These are phyloP conservation scores for Ectropis grisescens DNA, from an alignment of 1,140 invertebrate genomes.

Conservation along the genomic window DNA sequence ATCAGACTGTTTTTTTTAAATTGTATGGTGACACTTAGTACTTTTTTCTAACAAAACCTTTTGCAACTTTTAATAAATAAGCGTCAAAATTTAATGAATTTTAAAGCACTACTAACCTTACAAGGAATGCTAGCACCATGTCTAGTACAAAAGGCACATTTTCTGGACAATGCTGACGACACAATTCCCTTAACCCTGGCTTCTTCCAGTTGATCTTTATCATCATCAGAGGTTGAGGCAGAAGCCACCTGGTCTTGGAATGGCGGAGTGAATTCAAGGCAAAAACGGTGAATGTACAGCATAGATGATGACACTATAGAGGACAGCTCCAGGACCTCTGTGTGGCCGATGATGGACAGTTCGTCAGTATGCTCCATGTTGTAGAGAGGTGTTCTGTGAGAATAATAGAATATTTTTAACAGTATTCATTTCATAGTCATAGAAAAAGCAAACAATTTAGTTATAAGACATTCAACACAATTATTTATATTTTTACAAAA, in stretches of 20 bases:
- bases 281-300: slow-evolving; percentile 88
- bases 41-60: too few species aligned
- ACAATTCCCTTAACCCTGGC: slow-evolving; percentile 65
- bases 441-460: too few species aligned
- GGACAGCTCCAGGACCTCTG: slow-evolving; percentile 80
- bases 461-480: too few species aligned
- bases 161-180: slow-evolving; percentile 65
- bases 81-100: too few species aligned
- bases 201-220: slow-evolving; percentile 69
- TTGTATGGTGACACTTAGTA: too few species aligned
- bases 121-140: slow-evolving; percentile 91
- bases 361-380: slow-evolving; percentile 88
- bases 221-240: slow-evolving; percentile 32
- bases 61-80: too few species aligned
- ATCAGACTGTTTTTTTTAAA: too few species aligned
- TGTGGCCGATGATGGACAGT: slow-evolving; percentile 87
- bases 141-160: slow-evolving; percentile 84
- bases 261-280: slow-evolving; percentile 82
- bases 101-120: too few species aligned
- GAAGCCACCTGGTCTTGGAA: slow-evolving; percentile 40
- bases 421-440: too few species aligned
- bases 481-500: too few species aligned
- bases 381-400: slow-evolving; percentile 77
- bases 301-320: slow-evolving; percentile 82
- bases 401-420: slow-evolving; percentile 1